Evolutionary conservation across 2,113 vertebrate genomes (phyloP).

Genomic region (Macheiramphus alcinus): DNA sequence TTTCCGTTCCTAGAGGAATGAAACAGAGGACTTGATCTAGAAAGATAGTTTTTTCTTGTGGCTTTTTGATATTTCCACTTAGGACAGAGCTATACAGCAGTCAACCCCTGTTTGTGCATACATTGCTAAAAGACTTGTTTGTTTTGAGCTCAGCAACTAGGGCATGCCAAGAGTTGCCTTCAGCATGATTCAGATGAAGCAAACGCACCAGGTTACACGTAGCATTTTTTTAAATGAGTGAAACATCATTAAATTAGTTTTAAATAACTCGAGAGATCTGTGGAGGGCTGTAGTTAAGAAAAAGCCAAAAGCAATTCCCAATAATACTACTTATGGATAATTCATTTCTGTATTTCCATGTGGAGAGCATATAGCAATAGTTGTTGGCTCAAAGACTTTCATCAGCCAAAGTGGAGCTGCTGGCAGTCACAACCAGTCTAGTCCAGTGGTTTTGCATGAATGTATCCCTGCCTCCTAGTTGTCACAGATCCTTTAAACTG

Average conservation of each 20-base stretch:
- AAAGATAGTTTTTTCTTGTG: neutral
- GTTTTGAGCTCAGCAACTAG: neutral
- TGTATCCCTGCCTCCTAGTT: neutral
- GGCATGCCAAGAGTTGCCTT: neutral
- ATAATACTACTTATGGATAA: neutral
- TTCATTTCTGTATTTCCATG: neutral
- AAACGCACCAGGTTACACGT: neutral
- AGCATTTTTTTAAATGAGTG: neutral
- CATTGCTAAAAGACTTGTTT: neutral
- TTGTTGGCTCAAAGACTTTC: neutral
- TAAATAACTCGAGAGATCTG: neutral
- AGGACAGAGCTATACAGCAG: neutral
- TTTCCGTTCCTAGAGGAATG: neutral
- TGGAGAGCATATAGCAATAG: neutral
- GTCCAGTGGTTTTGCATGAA: neutral
- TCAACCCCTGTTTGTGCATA: neutral
- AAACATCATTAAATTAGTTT: neutral
- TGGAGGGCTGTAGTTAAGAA: neutral
- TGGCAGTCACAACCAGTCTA: neutral
- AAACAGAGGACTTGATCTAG: neutral
- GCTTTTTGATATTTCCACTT: neutral
- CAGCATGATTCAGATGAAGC: neutral
- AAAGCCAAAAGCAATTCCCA: neutral
- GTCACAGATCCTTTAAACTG: neutral
- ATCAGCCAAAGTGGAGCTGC: neutral